Percentiles rank a stretch among this genome's conserved stretches.
Evolutionary conservation across 2,888 invertebrate genomes (phyloP).

Genomic region (Argyresthia albistria): DNA sequence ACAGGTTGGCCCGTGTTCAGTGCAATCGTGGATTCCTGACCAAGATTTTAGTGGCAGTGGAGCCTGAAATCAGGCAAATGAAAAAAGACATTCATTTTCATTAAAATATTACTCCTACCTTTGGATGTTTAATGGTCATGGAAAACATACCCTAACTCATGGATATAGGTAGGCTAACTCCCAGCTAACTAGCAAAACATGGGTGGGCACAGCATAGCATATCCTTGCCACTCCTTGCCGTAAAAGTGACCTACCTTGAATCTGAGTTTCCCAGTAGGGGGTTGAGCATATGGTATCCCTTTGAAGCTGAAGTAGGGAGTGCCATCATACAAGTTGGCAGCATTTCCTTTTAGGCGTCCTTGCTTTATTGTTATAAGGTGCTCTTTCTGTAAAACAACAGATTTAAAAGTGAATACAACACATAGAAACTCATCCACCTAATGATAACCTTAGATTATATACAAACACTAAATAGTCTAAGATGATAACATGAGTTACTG

Average conservation of each 20-base stretch:
- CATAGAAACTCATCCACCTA: no score
- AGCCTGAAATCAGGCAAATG: no score
- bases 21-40: constrained; percentile 37
- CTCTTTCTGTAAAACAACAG: no score
- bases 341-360: constrained; percentile 34
- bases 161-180: not conserved
- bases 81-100: no score
- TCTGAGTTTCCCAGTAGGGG: constrained; percentile 56
- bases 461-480: no score
- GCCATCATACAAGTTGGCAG: constrained; percentile 27
- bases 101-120: no score
- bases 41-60: constrained; percentile 34
- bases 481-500: no score
- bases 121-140: no score
- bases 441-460: no score
- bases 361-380: constrained; percentile 16
- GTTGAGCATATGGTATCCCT: constrained; percentile 64
- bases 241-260: constrained; percentile 39
- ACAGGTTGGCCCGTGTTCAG: constrained; percentile 38
- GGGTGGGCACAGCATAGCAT: not conserved
- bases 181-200: not conserved
- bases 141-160: no score
- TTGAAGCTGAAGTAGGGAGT: constrained; percentile 35
- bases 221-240: not conserved
- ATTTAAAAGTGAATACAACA: no score